These are phyloP conservation scores for Yponomeuta cagnagella DNA, from an alignment of 2,888 invertebrate genomes.

Conservation along the genomic window DNA sequence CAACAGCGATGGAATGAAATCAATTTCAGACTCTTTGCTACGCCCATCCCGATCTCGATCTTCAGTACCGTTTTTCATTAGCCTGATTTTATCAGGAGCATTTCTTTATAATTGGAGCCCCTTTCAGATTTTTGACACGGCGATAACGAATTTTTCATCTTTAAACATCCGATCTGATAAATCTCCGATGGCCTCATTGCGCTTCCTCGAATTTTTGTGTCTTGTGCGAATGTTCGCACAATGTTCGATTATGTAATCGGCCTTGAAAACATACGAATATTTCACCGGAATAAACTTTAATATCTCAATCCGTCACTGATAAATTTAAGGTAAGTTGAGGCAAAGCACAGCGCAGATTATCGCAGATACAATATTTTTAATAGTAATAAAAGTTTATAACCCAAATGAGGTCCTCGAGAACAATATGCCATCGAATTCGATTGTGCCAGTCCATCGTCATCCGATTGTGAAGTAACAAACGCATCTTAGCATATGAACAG, in stretches of 20 bases:
- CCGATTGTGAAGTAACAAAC: slow-evolving; percentile 64
- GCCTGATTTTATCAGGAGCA: slow-evolving; percentile 66
- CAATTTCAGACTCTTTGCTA: slow-evolving; percentile 55
- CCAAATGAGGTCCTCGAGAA: slow-evolving; percentile 31
- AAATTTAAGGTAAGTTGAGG: not conserved
- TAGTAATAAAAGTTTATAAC: slow-evolving; percentile 40
- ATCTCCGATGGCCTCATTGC: slow-evolving; percentile 37
- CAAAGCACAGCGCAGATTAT: slow-evolving; percentile 24
- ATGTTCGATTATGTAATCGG: not conserved
- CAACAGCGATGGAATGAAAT: slow-evolving; percentile 59
- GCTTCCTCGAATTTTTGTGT: slow-evolving; percentile 36
- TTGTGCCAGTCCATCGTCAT: slow-evolving; percentile 54
- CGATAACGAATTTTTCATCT: slow-evolving; percentile 57
- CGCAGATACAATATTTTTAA: slow-evolving; percentile 32
- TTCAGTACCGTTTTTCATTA: slow-evolving; percentile 68
- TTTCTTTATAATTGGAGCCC: slow-evolving; percentile 68
- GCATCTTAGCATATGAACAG: slow-evolving; percentile 38
- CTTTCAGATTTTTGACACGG: slow-evolving; percentile 53
- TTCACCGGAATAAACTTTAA: slow-evolving; percentile 15
- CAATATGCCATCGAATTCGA: slow-evolving; percentile 44
- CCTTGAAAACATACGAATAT: slow-evolving; percentile 2
- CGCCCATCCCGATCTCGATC: slow-evolving; percentile 47
- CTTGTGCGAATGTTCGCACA: not conserved
- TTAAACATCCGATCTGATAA: slow-evolving; percentile 36
- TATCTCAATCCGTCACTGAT: slow-evolving; percentile 12